Conservation (phyloP, 1,140 invertebrate genomes). For the Pygmarrhopalites habei region DNA sequence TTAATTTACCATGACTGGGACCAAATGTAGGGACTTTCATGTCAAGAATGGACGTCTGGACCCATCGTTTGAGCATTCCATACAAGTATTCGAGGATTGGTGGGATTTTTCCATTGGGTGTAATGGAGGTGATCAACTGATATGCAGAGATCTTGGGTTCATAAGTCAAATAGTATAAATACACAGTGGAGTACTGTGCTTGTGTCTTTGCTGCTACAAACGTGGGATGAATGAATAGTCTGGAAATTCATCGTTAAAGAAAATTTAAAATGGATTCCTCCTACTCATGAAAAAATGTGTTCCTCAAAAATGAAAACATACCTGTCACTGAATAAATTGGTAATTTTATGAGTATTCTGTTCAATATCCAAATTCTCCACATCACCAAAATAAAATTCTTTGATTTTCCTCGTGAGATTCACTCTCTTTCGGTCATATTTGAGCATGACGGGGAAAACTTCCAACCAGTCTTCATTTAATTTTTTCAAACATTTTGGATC, state of each 20-base stretch:
- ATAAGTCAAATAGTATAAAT: slow-evolving; percentile 20
- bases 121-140: neutral
- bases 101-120: neutral
- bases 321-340: slow-evolving; percentile 17
- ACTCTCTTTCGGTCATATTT: slow-evolving; percentile 2
- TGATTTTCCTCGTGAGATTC: slow-evolving; percentile 9
- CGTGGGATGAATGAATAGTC: slow-evolving; percentile 8
- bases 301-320: too few relatives aligned
- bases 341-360: slow-evolving; percentile 14
- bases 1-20: neutral
- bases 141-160: slow-evolving; percentile 11
- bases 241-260: too few relatives aligned
- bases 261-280: too few relatives aligned
- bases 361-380: neutral
- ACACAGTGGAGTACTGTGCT: slow-evolving; percentile 16
- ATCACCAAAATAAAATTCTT: slow-evolving; percentile 29
- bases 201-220: slow-evolving; percentile 9
- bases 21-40: neutral
- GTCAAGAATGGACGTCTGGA: neutral
- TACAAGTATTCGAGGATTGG: neutral
- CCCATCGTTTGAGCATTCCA: neutral
- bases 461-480: slow-evolving; percentile 18
- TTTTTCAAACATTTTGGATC: neutral
- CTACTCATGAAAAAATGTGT: too few relatives aligned
- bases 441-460: slow-evolving; percentile 15